These are phyloP conservation scores for Darevskia mixta DNA, from an alignment of 2,797 vertebrate genomes.

Conservation along the genomic window DNA sequence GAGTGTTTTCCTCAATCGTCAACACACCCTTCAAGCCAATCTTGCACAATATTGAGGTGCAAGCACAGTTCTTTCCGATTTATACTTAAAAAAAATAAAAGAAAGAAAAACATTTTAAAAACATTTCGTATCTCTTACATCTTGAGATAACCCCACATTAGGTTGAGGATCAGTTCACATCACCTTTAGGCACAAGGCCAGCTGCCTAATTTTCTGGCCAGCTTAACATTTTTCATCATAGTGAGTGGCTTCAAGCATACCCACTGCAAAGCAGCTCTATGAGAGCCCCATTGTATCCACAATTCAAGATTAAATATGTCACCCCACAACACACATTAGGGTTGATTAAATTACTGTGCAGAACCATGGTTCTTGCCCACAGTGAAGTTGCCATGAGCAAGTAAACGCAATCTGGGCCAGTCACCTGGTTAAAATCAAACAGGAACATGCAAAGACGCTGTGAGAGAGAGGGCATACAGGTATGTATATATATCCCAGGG, in stretches of 20 bases:
- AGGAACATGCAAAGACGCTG: neutral
- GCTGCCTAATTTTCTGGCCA: neutral
- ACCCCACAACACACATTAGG: neutral
- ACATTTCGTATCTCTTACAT: neutral
- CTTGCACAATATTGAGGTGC: constrained; percentile 24
- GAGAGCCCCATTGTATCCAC: neutral
- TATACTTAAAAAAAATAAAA: neutral
- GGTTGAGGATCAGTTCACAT: constrained; percentile 44
- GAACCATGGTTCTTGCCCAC: neutral
- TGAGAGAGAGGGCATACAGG: neutral
- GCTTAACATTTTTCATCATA: neutral
- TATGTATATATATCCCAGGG: too few relatives aligned
- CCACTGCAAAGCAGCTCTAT: neutral
- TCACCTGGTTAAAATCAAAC: constrained; percentile 18
- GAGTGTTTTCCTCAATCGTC: neutral
- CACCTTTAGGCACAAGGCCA: neutral
- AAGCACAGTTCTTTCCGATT: neutral
- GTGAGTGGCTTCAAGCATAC: neutral
- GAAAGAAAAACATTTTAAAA: neutral
- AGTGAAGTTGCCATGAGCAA: neutral
- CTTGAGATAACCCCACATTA: constrained; percentile 10
- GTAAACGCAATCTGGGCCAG: neutral
- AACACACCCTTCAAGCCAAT: constrained; percentile 43
- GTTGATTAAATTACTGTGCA: neutral
- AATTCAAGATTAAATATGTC: neutral